These are phyloP conservation scores for Hylomyscus alleni DNA, from an alignment of 2,797 vertebrate genomes.

Conservation along the genomic window DNA sequence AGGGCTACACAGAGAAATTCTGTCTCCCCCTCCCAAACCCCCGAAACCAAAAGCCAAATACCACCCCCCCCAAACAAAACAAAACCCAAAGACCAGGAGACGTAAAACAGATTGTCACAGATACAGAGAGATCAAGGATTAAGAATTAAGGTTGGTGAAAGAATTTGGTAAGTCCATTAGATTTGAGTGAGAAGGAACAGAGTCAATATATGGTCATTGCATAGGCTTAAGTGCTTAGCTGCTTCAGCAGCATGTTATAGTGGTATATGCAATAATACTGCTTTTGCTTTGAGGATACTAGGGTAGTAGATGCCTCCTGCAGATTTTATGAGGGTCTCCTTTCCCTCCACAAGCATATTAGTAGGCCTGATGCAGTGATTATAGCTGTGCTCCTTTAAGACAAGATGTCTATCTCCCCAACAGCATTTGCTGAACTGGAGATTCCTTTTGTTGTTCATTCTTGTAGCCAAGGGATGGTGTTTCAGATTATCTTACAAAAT, in stretches of 20 bases:
- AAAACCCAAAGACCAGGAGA: not conserved
- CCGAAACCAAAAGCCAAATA: not conserved
- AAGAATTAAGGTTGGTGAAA: slow-evolving; percentile 39
- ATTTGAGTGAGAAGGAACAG: slow-evolving; percentile 14
- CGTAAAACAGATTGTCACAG: not conserved
- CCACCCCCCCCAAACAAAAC: not conserved
- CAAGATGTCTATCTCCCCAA: not conserved
- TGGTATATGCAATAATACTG: not conserved
- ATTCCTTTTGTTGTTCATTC: not conserved
- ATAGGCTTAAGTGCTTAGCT: not conserved
- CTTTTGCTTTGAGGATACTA: not conserved
- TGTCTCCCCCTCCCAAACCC: not conserved
- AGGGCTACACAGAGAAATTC: not conserved
- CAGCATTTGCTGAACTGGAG: not conserved
- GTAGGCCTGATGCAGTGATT: not conserved
- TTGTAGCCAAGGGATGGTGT: not conserved
- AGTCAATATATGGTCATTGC: not conserved
- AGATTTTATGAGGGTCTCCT: not conserved
- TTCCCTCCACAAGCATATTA: not conserved
- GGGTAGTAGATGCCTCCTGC: not conserved
- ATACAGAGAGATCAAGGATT: not conserved
- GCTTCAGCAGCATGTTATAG: not conserved
- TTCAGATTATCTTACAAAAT: not conserved
- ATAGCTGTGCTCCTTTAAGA: not conserved
- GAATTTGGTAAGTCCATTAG: slow-evolving; percentile 4